Base-by-base conservation (phyloP, 2,113 vertebrate genomes). In the Bostrychus sinensis region DNA sequence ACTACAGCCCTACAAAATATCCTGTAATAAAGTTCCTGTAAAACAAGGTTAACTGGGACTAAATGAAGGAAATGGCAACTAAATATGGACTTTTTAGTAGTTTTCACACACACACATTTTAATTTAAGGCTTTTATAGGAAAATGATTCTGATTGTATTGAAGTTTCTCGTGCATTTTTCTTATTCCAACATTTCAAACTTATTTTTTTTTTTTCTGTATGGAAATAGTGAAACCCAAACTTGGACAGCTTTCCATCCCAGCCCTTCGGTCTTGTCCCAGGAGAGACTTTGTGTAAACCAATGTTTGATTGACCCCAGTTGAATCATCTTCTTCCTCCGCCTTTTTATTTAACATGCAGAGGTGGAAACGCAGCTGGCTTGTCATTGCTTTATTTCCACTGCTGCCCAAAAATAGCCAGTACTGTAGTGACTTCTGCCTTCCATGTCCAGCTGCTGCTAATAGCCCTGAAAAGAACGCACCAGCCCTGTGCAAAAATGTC, bases 351-450 rank as follows among this genome's bases (percentile, higher is more conserved):
- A 23, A 30, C 56, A 63, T 34, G 56, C 80, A 84, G 74, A 80
- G 69, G 72, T 83, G 72, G 83, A 85, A 83, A 84, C 83, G 82
- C 85, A 87, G 82, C 83, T 88, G 85, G 78, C 62, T 77, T 82
- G 75, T 77, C 78, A 80, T 53, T 48, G 55, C 76, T 74, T 72
- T 38, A 70, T 61, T 80, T 78, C 43, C 64, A 16, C 55, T 53
- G 66, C 12, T 64, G 17, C 60, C 70, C 74, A 67, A 70, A 85
- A 85, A 82, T 77, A 85, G 76, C 66, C 41, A 46, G 3, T 14
- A 8, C 55, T n/a, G n/a, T 11, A 41, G 17, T 20, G 26, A 6
- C 11, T 46, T 69, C 71, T 72, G 28, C 62, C 63, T 39, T 66
- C 74, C 64, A 58, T 75, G 72, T 73, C 78, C 46, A 23, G 62